These are phyloP conservation scores for Dysmachus trigonus DNA, from an alignment of 2,888 invertebrate species.

Conservation along the genomic window DNA sequence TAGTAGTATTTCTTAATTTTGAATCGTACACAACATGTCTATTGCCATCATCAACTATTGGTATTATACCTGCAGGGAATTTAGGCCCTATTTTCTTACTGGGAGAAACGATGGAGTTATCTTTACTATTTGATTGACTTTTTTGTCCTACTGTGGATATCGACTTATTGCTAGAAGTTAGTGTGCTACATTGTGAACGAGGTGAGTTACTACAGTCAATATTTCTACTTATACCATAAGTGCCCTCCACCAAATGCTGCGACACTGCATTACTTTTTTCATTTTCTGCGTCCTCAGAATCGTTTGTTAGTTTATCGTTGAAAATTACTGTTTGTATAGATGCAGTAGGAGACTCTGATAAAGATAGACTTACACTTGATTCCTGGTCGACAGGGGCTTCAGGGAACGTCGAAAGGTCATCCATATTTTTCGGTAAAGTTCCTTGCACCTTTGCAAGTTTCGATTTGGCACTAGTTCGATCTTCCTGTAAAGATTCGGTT, in stretches of 20 bases:
- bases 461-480: not conserved
- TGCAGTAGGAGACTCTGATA: constrained; percentile 46
- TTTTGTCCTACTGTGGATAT: not conserved
- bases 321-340: constrained; percentile 64
- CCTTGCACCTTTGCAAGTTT: constrained; percentile 14
- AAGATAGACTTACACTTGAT: constrained; percentile 51
- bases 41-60: not conserved
- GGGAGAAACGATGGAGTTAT: not conserved
- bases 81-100: not conserved
- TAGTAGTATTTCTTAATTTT: not conserved
- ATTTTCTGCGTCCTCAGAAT: constrained; percentile 52
- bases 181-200: not conserved
- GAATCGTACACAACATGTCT: constrained; percentile 27
- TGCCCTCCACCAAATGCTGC: constrained; percentile 35
- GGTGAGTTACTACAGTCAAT: not conserved
- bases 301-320: constrained; percentile 69
- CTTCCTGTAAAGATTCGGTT: not conserved
- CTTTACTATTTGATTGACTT: not conserved
- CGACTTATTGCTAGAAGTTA: constrained; percentile 3
- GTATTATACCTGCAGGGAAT: not conserved
- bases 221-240: constrained; percentile 10
- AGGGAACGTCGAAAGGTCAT: not conserved
- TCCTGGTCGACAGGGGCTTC: constrained; percentile 48
- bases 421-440: not conserved
- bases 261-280: not conserved